Evolutionary conservation across 2,113 vertebrate genomes (phyloP).

Genomic region (Mormyrus iriodes): DNA sequence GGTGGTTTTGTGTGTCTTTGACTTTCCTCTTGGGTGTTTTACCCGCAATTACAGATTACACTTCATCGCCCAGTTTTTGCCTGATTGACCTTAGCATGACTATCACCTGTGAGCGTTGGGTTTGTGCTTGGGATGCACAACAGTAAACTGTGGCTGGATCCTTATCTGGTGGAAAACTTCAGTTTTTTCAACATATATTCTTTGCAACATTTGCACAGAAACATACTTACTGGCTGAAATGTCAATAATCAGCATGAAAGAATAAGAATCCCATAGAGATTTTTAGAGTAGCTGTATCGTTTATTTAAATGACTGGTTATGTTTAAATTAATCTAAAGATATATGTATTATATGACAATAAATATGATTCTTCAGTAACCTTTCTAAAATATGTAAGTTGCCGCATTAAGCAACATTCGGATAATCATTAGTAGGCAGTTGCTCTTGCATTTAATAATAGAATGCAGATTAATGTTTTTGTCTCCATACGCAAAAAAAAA

Average conservation of each 20-base stretch:
- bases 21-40: background rate
- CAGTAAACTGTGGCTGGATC: background rate
- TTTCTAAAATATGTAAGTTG: background rate
- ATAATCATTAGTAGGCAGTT: background rate
- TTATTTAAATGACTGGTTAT: background rate
- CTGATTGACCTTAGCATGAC: background rate
- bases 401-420: background rate
- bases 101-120: background rate
- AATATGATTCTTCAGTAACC: background rate
- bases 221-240: background rate
- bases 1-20: background rate
- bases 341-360: background rate
- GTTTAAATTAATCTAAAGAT: background rate
- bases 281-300: background rate
- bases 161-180: background rate
- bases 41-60: background rate
- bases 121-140: background rate
- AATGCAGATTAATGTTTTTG: background rate
- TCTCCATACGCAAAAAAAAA: background rate
- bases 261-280: background rate
- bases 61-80: background rate
- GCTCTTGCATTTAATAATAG: background rate
- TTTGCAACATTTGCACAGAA: background rate
- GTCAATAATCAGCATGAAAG: background rate
- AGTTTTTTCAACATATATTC: background rate